phyloP scores from a whole-genome alignment of 2,113 vertebrate species.

The Xyliphius kryptos region DNA sequence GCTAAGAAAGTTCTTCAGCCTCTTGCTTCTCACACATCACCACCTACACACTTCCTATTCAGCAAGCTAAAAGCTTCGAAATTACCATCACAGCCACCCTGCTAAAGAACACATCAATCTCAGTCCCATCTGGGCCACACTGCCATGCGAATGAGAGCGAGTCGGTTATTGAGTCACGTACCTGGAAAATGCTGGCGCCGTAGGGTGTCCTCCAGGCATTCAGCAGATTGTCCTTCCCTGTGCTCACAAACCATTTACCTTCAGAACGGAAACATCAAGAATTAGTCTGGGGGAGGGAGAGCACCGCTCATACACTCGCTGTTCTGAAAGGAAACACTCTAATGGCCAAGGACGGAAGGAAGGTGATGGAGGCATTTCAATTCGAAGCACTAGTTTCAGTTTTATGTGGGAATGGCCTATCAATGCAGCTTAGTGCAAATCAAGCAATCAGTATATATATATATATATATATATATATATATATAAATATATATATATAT shows the following conservation, averaged over 20 bases:
- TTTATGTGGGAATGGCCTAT: background rate
- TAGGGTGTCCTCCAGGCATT: slow-evolving; percentile 97
- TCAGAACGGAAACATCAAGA: slow-evolving; percentile 40
- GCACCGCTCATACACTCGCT: no score
- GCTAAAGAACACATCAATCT: slow-evolving; percentile 28
- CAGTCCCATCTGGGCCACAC: background rate
- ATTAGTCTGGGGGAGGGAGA: slow-evolving; percentile 13
- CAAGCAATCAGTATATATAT: no score
- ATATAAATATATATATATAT: no score
- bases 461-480: no score
- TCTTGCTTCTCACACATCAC: slow-evolving; percentile 2
- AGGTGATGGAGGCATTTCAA: slow-evolving; percentile 16
- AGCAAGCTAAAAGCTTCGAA: slow-evolving; percentile 18
- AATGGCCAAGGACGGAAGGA: slow-evolving; percentile 13
- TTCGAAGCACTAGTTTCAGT: background rate
- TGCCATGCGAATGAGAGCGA: slow-evolving; percentile 3
- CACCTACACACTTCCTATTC: slow-evolving; percentile 7
- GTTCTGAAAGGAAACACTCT: slow-evolving; percentile 15
- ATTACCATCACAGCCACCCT: slow-evolving; percentile 7
- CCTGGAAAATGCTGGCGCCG: slow-evolving; percentile 97
- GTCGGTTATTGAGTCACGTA: slow-evolving; percentile 45
- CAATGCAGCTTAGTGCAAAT: no score
- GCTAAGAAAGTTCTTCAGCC: background rate
- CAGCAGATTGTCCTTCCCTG: slow-evolving; percentile 94
- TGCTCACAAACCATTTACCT: slow-evolving; percentile 99